A percentile compares a stretch with the other conserved stretches of the same genome.
These are phyloP conservation scores for Oxycera nigricornis DNA, from an alignment of 2,888 invertebrate species.

Conservation along the genomic window DNA sequence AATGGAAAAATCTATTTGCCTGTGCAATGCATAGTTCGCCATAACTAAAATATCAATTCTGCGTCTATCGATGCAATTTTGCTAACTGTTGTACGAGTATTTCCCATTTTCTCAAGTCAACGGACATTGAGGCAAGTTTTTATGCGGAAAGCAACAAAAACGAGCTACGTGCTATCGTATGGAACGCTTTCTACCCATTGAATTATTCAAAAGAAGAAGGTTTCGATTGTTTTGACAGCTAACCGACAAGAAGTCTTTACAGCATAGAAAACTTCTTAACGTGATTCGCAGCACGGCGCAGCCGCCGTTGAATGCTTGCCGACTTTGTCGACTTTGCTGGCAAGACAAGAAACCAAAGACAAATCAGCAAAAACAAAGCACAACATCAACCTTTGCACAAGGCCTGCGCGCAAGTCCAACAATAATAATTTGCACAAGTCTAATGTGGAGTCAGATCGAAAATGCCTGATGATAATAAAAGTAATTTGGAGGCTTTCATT, in stretches of 20 bases:
- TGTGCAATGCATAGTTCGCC: no score
- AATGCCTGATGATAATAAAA: not conserved
- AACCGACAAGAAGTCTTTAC: slow-evolving; percentile 24
- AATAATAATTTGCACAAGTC: slow-evolving; percentile 35
- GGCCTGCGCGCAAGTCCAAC: slow-evolving; percentile 10
- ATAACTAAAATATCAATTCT: no score
- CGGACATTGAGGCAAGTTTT: not conserved
- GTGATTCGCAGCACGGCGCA: slow-evolving; percentile 14
- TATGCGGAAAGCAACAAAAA: not conserved
- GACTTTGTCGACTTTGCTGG: not conserved
- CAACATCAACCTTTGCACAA: not conserved
- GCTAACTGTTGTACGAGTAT: no score
- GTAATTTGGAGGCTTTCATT: slow-evolving; percentile 24
- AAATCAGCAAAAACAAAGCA: not conserved
- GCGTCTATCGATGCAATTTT: no score
- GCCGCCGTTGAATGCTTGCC: slow-evolving; percentile 7
- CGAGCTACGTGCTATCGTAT: not conserved
- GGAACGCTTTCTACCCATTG: not conserved
- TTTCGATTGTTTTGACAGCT: slow-evolving; percentile 31
- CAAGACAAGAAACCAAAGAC: not conserved
- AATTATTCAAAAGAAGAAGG: slow-evolving; percentile 17
- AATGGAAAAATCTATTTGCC: no score
- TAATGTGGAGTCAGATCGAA: not conserved
- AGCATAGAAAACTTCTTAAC: slow-evolving; percentile 23
- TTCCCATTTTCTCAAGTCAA: no score